phyloP scores from a whole-genome alignment of 2,888 invertebrate species.

The Patella caerulea region DNA sequence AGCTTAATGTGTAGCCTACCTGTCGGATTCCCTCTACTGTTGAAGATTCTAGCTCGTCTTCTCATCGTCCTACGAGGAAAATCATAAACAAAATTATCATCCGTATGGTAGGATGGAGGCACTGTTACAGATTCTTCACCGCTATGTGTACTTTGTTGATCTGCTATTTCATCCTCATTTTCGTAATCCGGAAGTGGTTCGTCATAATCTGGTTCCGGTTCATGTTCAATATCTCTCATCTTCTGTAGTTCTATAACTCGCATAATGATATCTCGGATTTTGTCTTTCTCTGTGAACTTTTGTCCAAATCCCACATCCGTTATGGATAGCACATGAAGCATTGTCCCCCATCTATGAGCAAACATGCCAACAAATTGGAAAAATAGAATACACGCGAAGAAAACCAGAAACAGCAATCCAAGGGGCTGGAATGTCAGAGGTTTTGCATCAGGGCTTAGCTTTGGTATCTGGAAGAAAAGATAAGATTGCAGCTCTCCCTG shows the following conservation, averaged over 20 bases:
- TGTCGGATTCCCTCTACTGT: constrained; percentile 43
- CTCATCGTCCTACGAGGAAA: constrained; percentile 6
- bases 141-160: neutral
- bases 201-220: constrained; percentile 56
- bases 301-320: constrained; percentile 80
- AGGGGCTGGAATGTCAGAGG: constrained; percentile 63
- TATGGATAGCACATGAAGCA: constrained; percentile 96
- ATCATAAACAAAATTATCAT: constrained; percentile 26
- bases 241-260: constrained; percentile 55
- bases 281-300: constrained; percentile 51
- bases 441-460: constrained; percentile 37
- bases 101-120: constrained; percentile 48
- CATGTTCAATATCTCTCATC: constrained; percentile 56
- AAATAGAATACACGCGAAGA: constrained; percentile 95
- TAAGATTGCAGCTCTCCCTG: constrained; percentile 78
- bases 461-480: constrained; percentile 54
- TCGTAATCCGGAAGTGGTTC: constrained; percentile 52
- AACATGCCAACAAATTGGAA: constrained; percentile 98
- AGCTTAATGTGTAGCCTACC: constrained; percentile 24
- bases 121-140: constrained; percentile 8
- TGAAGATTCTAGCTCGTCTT: constrained; percentile 42
- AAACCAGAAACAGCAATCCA: constrained; percentile 96
- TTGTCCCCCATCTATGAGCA: constrained; percentile 96
- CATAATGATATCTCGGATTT: constrained; percentile 50
- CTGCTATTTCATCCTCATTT: constrained; percentile 2